Evolutionary conservation across 2,888 invertebrate species (phyloP).

Genomic region (Brenthis daphne): DNA sequence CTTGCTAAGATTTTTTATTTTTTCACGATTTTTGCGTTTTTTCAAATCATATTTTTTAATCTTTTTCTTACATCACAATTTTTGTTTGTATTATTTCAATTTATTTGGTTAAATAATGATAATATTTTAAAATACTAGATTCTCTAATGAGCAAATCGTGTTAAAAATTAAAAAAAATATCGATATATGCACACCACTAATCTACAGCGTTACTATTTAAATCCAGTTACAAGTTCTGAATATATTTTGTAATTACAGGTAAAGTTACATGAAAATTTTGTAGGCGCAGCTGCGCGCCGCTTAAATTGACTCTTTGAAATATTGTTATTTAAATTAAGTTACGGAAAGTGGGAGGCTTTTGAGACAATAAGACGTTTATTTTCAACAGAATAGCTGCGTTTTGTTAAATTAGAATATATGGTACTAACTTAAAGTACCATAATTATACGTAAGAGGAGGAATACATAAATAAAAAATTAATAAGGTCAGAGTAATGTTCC

Average conservation of each 20-base stretch:
- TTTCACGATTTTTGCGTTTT: too few species aligned
- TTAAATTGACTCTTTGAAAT: constrained; percentile 60
- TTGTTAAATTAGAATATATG: not conserved
- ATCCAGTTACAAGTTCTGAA: constrained; percentile 81
- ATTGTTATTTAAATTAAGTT: constrained; percentile 54
- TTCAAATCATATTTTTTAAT: too few species aligned
- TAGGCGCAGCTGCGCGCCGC: constrained; percentile 62
- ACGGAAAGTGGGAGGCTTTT: constrained; percentile 26
- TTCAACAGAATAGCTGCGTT: constrained; percentile 7
- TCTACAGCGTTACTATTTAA: constrained; percentile 75
- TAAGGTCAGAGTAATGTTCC: too few species aligned
- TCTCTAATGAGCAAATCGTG: too few species aligned
- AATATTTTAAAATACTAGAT: too few species aligned
- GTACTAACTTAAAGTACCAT: too few species aligned
- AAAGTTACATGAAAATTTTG: constrained; percentile 77
- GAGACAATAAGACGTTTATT: constrained; percentile 30
- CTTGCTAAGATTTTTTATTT: too few species aligned
- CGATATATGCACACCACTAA: constrained; percentile 42
- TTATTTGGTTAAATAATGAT: too few species aligned
- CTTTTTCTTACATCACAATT: too few species aligned
- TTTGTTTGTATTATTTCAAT: too few species aligned
- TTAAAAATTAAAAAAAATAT: constrained; percentile 6
- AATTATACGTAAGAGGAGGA: too few species aligned
- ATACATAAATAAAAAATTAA: too few species aligned
- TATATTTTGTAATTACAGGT: constrained; percentile 81